Evolutionary conservation across 2,888 invertebrate genomes (phyloP), one percentile per base, ranked within the genome.

Genomic region (Heliconius charithonia): DNA sequence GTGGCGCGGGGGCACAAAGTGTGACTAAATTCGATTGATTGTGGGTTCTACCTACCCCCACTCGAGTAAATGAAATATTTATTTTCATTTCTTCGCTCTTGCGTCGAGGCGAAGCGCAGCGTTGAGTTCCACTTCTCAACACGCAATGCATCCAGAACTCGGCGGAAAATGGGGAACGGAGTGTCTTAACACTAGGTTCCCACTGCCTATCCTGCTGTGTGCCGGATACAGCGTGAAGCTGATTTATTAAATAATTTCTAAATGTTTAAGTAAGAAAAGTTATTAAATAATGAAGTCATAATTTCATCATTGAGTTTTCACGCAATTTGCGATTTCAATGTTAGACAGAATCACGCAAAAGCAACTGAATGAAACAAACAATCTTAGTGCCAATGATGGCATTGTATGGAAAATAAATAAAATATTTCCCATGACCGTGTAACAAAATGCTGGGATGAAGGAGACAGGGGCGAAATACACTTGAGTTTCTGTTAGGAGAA

Each of bases 401-500:
- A 41, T 59, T 59, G 32, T 62, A 62, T 29, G 22, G 29, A 56
- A 51, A 66, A 66, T 56, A 45, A 77, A 77, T 65, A 37, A 65
- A 51, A 65, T 67, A 63, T 63, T 80, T 80, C 79, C 74, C 80
- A 80, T 80, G 80, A 77, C 80, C 80, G 62, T 80, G 79, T 79
- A 79, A 79, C 76, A 76, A 70, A 76, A 80, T 75, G 51, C 76
- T 45, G 29, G 16, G 25, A 51, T 59, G 65, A 37, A 12, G 59
- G 74, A 13, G 25, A 25, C 25, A 25, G 13, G 41, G 69, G 41
- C 41, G 41, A 45, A 41, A 69, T 69, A 6, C 37, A 67, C n/a
- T 22, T 67, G 66, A 1, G n/a, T 3, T n/a, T n/a, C 10, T n/a
- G n/a, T n/a, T 59, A 59, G n/a, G 10, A 59, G 10, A 22, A 59